A percentile compares a stretch with the other conserved stretches of the same genome.
Evolutionary conservation across 2,797 vertebrate species (phyloP).

Genomic region (Sebastes paucispinis): DNA sequence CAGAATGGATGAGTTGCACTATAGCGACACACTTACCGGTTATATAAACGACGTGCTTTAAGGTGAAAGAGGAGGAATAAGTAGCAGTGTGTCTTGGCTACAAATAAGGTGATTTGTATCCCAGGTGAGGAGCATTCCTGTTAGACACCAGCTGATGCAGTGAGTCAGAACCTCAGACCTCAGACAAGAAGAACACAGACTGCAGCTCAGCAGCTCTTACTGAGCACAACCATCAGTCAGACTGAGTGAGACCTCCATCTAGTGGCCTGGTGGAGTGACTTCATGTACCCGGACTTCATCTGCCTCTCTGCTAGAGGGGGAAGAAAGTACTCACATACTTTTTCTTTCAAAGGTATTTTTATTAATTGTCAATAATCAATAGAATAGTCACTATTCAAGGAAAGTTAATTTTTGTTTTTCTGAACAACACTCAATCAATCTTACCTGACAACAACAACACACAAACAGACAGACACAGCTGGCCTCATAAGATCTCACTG

Average conservation of each 20-base stretch:
- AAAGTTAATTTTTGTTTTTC: no score
- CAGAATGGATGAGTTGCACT: not conserved
- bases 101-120: not conserved
- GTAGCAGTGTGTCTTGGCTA: fast-evolving
- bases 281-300: no score
- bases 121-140: not conserved
- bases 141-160: constrained; percentile 3
- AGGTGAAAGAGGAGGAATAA: fast-evolving
- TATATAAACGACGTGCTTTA: not conserved
- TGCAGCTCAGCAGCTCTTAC: constrained; percentile 2
- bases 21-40: constrained; percentile 32
- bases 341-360: no score
- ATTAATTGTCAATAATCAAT: no score
- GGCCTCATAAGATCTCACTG: no score
- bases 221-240: not conserved
- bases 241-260: constrained; percentile 29
- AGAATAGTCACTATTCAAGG: no score
- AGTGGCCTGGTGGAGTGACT: constrained; percentile 11
- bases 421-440: no score
- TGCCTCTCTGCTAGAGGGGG: no score
- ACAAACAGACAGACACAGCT: no score
- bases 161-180: not conserved
- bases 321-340: no score
- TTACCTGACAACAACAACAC: no score
- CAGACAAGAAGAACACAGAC: not conserved